phyloP scores from a whole-genome alignment of 2,113 vertebrate species.

The Sarotherodon lohbergeri region DNA sequence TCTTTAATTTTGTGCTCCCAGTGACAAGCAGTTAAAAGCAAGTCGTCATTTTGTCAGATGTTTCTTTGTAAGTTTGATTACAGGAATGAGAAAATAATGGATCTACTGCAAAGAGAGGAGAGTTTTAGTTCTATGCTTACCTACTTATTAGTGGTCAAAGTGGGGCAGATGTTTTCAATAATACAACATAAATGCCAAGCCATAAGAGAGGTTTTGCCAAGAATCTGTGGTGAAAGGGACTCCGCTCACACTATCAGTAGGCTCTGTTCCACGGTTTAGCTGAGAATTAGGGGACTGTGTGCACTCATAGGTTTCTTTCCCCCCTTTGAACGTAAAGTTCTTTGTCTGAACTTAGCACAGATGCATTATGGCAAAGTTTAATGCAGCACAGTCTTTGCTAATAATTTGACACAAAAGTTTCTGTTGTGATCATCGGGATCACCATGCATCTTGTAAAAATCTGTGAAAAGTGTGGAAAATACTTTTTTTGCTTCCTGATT shows the following conservation, averaged over 20 bases:
- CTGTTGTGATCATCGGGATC: neutral
- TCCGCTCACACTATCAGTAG: constrained; percentile 49
- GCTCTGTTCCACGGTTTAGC: constrained; percentile 12
- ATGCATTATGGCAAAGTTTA: neutral
- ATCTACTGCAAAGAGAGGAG: constrained; percentile 61
- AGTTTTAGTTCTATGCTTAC: constrained; percentile 67
- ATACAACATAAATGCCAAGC: constrained; percentile 60
- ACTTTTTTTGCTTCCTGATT: neutral
- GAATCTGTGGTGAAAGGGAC: constrained; percentile 56
- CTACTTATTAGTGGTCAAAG: constrained; percentile 74
- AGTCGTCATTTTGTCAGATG: constrained; percentile 54
- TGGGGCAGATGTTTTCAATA: constrained; percentile 76
- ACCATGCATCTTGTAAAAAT: neutral
- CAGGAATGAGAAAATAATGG: constrained; percentile 70
- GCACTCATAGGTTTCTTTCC: neutral
- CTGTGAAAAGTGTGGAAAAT: neutral
- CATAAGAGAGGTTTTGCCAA: constrained; percentile 51
- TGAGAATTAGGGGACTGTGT: constrained; percentile 23
- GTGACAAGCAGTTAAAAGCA: constrained; percentile 60
- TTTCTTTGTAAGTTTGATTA: constrained; percentile 65
- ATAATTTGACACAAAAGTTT: neutral
- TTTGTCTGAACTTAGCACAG: neutral
- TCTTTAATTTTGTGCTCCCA: constrained; percentile 57
- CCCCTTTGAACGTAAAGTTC: constrained; percentile 5
- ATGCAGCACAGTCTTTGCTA: neutral